Percentiles rank a stretch among this genome's conserved stretches.
phyloP scores from a whole-genome alignment of 2,888 invertebrate genomes.

The Cotesia congregata region DNA sequence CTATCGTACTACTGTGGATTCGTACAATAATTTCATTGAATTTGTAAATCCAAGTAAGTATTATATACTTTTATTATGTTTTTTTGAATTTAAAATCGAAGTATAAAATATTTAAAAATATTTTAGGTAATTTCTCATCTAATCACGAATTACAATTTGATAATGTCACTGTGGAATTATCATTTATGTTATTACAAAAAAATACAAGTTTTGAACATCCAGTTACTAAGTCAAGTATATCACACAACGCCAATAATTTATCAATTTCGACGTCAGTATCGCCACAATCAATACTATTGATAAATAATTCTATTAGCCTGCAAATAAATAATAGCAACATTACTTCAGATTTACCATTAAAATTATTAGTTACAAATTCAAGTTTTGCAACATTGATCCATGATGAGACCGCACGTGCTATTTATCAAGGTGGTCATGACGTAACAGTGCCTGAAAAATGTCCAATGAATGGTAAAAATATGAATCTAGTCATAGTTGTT shows the following conservation, averaged over 20 bases:
- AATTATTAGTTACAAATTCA: conserved; percentile 42
- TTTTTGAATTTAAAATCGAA: not conserved
- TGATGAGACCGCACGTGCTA: conserved; percentile 61
- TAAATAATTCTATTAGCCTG: not conserved
- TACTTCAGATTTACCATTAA: conserved; percentile 19
- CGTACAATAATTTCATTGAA: conserved; percentile 54
- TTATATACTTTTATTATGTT: conserved; percentile 11
- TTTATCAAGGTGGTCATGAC: conserved; percentile 63
- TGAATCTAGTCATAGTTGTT: conserved; percentile 73
- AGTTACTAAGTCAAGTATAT: conserved; percentile 27
- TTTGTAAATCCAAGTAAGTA: conserved; percentile 58
- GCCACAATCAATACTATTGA: conserved; percentile 23
- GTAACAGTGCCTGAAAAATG: conserved; percentile 59
- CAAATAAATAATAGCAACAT: conserved; percentile 31
- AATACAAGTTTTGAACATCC: conserved; percentile 51
- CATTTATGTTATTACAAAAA: conserved; percentile 37
- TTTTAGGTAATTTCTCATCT: not conserved
- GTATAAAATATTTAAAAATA: conserved; percentile 2
- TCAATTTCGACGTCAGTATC: conserved; percentile 20
- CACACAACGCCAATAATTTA: conserved; percentile 27
- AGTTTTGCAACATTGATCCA: conserved; percentile 54
- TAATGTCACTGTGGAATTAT: not conserved
- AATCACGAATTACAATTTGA: not conserved
- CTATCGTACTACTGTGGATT: conserved; percentile 61
- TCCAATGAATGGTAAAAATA: conserved; percentile 66